Evolutionary conservation across 2,113 vertebrate species (phyloP), one percentile per base, ranked within the genome.

Genomic region (Ochotona princeps): DNA sequence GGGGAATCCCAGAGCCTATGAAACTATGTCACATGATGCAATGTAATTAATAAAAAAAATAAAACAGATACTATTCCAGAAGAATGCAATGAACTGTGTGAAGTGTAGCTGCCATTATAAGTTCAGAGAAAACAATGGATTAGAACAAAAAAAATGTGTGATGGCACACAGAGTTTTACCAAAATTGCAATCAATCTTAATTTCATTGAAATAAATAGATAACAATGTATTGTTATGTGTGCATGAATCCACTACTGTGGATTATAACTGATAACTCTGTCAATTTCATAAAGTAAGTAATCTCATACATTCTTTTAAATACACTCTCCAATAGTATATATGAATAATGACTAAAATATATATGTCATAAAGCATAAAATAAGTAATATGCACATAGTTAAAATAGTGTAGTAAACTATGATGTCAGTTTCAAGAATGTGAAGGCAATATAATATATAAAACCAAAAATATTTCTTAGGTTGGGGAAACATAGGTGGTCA

Each of bases 401-500:
- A 87, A 82, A 73, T 21, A 60, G 75, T 44, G 65, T 63, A 63
- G 20, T 30, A 72, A 92, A 73, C 75, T 51, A 47, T 12, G 3
- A 73, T 57, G 11, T 1, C 63, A 78, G 23, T n/a, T 76, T 30
- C 26, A 94, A 83, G 49, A 87, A 90, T 80, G 65, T 82, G 10
- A 92, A 35, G 8, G 2, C 10, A 76, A 75, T 17, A 72, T 30
- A 76, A 75, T 17, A 72, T 30, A 15, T 13, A 80, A 47, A 83
- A 90, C 63, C 8, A 25, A 92, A 95, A 75, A 76, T 81, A 72
- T 51, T n/a, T 74, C 32, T 57, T 38, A 78, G 75, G 30, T n/a
- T 49, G 12, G 14, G 28, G 28, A 67, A 82, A 87, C 81, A 47
- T 35, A 10, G 54, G 28, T 38, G 61, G 47, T 61, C n/a, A 65